These are phyloP conservation scores for Prinia subflava DNA, from an alignment of 2,113 vertebrate species.

Conservation along the genomic window DNA sequence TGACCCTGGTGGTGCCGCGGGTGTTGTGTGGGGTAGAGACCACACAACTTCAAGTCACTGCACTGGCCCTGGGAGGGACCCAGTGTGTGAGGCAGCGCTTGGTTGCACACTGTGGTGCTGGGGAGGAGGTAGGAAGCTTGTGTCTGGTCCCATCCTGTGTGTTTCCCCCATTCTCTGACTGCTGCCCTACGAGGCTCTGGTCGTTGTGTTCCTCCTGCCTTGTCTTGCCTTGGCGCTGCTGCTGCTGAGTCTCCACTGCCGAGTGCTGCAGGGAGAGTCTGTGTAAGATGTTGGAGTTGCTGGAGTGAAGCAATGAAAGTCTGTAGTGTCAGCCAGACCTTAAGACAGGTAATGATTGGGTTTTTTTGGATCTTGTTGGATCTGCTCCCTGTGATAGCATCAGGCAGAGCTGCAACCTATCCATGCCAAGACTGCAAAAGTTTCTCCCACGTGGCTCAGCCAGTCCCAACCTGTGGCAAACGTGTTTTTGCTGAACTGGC, in stretches of 20 bases:
- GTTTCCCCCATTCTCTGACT: background rate
- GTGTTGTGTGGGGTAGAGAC: background rate
- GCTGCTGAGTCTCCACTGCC: rapidly evolving
- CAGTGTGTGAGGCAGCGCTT: rapidly evolving
- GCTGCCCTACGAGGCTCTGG: rapidly evolving
- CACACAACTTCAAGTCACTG: rapidly evolving
- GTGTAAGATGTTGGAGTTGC: background rate
- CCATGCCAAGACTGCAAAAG: rapidly evolving
- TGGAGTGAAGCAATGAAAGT: background rate
- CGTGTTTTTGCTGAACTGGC: background rate
- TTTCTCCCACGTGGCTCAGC: background rate
- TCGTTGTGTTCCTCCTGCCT: background rate
- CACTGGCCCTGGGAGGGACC: background rate
- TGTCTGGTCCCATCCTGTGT: rapidly evolving
- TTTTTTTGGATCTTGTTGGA: background rate
- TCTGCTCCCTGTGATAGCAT: background rate
- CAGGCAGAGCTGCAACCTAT: rapidly evolving
- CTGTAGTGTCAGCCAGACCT: background rate
- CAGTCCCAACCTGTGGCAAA: background rate
- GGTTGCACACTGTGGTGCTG: background rate
- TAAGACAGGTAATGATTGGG: rapidly evolving
- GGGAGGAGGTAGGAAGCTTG: background rate
- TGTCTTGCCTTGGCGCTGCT: background rate
- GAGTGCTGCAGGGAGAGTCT: rapidly evolving
- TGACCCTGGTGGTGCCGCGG: background rate